phyloP scores from a whole-genome alignment of 1,140 invertebrate species.

The Caenorhabditis remanei region DNA sequence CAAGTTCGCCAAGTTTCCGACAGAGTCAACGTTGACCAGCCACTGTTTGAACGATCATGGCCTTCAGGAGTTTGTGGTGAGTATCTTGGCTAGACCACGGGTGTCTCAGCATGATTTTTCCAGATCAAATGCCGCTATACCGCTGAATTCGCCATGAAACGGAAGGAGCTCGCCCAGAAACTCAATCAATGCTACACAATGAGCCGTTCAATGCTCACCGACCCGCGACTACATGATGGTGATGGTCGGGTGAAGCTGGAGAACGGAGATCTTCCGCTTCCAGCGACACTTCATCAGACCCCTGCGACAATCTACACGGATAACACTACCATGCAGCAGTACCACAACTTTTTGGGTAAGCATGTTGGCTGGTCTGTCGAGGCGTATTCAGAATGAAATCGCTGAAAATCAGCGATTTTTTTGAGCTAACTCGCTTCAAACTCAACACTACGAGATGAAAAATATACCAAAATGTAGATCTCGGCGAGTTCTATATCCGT shows the following conservation, averaged over 20 bases:
- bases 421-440: too few species aligned
- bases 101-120: neutral
- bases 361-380: constrained; percentile 1
- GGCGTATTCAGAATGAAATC: neutral
- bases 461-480: too few species aligned
- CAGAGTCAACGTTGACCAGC: constrained; percentile 64
- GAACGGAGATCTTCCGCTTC: neutral
- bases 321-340: neutral
- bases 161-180: constrained; percentile 58
- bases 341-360: constrained; percentile 28
- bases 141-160: constrained; percentile 56
- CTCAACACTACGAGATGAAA: too few species aligned
- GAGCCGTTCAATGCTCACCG: neutral
- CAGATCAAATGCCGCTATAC: constrained; percentile 57
- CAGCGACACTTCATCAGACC: neutral
- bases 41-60: constrained; percentile 67
- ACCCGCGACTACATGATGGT: neutral
- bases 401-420: too few species aligned
- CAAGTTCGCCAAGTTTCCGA: constrained; percentile 67
- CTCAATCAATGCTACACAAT: constrained; percentile 34
- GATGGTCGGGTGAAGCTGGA: constrained; percentile 10
- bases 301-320: neutral
- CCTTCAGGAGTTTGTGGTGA: constrained; percentile 57
- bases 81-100: neutral
- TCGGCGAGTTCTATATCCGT: too few species aligned